Base-by-base conservation (phyloP, 2,888 invertebrate genomes). In the Meta bourneti region DNA sequence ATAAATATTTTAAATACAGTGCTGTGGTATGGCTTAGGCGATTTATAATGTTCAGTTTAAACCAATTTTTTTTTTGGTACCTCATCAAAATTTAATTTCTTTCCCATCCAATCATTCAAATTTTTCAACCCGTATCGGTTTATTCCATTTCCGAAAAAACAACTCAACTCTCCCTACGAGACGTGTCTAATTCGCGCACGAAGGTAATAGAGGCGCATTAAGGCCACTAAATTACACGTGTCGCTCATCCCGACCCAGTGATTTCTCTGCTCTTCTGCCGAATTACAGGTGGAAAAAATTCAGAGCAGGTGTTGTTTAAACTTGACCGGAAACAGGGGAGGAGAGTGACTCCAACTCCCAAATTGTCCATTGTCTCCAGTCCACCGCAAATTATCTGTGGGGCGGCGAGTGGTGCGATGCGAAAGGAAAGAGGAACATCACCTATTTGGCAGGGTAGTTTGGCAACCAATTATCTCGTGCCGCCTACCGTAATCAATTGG, bases 401-500 rank as follows among this genome's bases (percentile, higher is more conserved):
- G 79, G 87, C 79, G 87, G 80, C 70, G 78, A 86, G 72, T 70
- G 13, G 70, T 77, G n/a, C 79, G 52, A 70, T 54, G 20, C 72
- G 71, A 80, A 86, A 71, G 61, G 78, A n/a, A n/a, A 61, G 49
- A 70, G 81, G 69, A 81, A 34, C 90, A 86, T 90, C 85, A 90
- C 90, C 81, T 90, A 85, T 75, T 81, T 81, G 86, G 90, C 75
- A 75, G 81, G 16, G 81, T 86, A 77, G 89, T 89, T 90, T 90
- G 85, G 90, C 90, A 90, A 85, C 86, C 86, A 90, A 90, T 90
- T 90, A 90, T 86, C 86, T 61, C 51, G 90, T 61, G 86, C 85
- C 90, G 90, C 90, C 90, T 90, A 70, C 90, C 72, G 75, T 86
- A 90, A 90, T 90, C 90, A 90, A 90, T 90, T 86, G 90, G 81